Conservation (phyloP, 2,113 vertebrate species). For the Artemisiospiza belli region DNA sequence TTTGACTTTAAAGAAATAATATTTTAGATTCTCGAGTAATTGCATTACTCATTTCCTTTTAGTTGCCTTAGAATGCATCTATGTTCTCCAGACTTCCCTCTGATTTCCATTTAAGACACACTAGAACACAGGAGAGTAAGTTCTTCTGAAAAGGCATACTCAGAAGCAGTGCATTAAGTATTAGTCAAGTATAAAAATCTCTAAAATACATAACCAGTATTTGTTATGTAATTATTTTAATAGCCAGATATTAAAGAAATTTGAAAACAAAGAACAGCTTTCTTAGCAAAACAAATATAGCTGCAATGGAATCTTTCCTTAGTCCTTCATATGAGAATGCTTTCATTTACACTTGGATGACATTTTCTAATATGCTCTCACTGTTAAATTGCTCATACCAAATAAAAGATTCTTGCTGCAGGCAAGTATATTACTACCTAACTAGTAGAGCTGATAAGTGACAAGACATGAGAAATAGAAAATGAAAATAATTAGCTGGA, state of each 20-base stretch:
- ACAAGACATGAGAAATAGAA: constrained; percentile 11
- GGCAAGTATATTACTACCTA: constrained; percentile 1
- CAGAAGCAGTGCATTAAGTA: not conserved
- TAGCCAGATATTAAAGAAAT: not conserved
- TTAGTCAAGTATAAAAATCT: not conserved
- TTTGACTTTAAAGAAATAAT: not conserved
- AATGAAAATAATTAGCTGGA: constrained; percentile 32
- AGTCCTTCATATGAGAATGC: not conserved
- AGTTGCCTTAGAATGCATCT: not conserved
- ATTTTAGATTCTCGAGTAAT: not conserved
- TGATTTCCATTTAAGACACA: not conserved
- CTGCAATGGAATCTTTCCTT: not conserved
- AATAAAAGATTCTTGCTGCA: constrained; percentile 21
- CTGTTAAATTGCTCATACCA: not conserved
- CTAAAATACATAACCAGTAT: not conserved
- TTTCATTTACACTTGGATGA: not conserved
- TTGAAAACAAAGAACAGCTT: not conserved
- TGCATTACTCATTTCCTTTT: not conserved
- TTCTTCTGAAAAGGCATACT: not conserved
- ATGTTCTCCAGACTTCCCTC: not conserved
- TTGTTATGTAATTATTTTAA: not conserved
- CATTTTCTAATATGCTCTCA: not conserved
- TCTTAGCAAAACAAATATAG: not conserved
- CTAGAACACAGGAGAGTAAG: not conserved
- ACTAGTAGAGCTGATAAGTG: not conserved